These are phyloP conservation scores for Aricia agestis DNA, from an alignment of 1,140 invertebrate genomes.

Conservation along the genomic window DNA sequence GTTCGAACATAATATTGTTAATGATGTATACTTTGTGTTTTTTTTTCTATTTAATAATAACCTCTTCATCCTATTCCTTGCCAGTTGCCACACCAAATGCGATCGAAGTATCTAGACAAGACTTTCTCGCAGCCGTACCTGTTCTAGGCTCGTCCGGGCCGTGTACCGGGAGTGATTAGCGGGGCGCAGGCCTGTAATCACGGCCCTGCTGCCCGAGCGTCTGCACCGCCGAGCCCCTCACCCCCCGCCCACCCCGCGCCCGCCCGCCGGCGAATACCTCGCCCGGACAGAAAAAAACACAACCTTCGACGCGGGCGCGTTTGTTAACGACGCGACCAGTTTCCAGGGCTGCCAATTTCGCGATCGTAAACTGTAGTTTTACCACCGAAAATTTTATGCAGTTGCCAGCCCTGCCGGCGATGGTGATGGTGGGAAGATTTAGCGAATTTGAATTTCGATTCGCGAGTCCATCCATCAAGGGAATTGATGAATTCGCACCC, in stretches of 20 bases:
- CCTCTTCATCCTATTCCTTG: no score
- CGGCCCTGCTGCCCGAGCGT: constrained; percentile 66
- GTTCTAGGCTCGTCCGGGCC: constrained; percentile 30
- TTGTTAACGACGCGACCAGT: constrained; percentile 69
- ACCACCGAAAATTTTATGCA: background rate
- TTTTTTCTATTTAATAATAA: no score
- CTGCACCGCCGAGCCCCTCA: constrained; percentile 50
- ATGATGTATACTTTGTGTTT: no score
- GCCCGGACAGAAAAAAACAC: constrained; percentile 56
- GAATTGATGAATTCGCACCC: constrained; percentile 72
- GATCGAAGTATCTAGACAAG: background rate
- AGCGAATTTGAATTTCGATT: constrained; percentile 74
- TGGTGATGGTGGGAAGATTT: constrained; percentile 70
- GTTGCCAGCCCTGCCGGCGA: constrained; percentile 28
- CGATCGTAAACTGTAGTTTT: background rate
- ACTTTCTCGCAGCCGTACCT: constrained; percentile 34
- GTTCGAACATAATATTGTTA: no score
- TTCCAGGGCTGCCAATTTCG: constrained; percentile 18
- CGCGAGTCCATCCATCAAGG: constrained; percentile 67
- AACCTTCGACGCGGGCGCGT: constrained; percentile 46
- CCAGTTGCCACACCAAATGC: no score
- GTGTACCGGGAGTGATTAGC: constrained; percentile 66
- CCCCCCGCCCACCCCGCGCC: constrained; percentile 26
- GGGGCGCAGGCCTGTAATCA: constrained; percentile 65
- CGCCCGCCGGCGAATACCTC: constrained; percentile 57